These are phyloP conservation scores for Euthynnus affinis DNA, from an alignment of 2,797 vertebrate species.

Conservation along the genomic window DNA sequence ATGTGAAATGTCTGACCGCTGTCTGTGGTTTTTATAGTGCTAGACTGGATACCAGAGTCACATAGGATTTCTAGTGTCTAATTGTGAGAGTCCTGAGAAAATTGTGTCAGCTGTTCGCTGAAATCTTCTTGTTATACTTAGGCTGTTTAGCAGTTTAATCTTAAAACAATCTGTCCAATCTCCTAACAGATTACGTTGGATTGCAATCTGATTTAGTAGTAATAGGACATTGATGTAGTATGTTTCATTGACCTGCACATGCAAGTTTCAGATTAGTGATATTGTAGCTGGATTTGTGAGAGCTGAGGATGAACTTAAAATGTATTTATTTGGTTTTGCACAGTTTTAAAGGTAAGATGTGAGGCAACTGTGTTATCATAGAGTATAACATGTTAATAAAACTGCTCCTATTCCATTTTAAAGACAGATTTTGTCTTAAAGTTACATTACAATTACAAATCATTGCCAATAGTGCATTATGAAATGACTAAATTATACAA, in stretches of 20 bases:
- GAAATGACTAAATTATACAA: background rate
- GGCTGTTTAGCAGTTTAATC: background rate
- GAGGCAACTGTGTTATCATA: background rate
- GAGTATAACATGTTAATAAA: background rate
- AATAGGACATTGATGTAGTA: background rate
- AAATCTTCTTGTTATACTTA: background rate
- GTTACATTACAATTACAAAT: background rate
- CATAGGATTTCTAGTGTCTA: slow-evolving; percentile 46
- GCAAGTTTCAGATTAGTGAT: background rate
- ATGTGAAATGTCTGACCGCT: slow-evolving; percentile 17
- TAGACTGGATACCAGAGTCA: slow-evolving; percentile 45
- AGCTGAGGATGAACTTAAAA: too few relatives aligned
- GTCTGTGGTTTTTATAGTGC: slow-evolving; percentile 28
- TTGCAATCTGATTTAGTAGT: background rate
- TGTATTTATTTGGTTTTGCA: background rate
- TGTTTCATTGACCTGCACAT: background rate
- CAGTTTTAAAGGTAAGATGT: background rate
- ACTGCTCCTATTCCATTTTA: background rate
- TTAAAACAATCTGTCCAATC: background rate
- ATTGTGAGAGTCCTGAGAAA: slow-evolving; percentile 45
- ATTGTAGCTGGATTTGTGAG: background rate
- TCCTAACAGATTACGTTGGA: background rate
- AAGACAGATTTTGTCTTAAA: background rate
- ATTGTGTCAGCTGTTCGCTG: slow-evolving; percentile 38
- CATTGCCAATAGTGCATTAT: background rate